Evolutionary conservation across 2,888 invertebrate genomes (phyloP).

Genomic region (Prostheceraeus crozeri): DNA sequence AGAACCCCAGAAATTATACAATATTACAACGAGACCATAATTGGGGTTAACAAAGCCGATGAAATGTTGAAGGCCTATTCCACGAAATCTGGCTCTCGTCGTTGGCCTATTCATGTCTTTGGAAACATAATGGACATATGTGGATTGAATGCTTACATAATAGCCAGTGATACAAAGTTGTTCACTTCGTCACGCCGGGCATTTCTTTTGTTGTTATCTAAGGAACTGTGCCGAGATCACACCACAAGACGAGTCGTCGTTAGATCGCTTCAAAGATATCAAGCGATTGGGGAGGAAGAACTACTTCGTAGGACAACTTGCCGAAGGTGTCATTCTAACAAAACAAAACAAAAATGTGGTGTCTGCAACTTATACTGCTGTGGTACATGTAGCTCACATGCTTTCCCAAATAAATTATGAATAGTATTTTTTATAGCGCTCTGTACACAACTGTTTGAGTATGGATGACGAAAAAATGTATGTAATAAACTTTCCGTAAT

Average conservation of each 20-base stretch:
- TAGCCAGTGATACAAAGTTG: constrained; percentile 18
- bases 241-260: constrained; percentile 23
- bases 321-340: constrained; percentile 25
- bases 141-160: constrained; percentile 22
- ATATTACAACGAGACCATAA: constrained; percentile 23
- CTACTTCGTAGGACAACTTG: constrained; percentile 13
- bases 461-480: too few relatives aligned
- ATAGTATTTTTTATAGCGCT: too few relatives aligned
- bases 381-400: too few relatives aligned
- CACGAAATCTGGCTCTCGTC: constrained; percentile 21
- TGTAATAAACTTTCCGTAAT: too few relatives aligned
- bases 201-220: constrained; percentile 10
- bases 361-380: constrained; percentile 26
- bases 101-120: constrained; percentile 20
- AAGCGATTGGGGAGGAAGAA: constrained; percentile 21
- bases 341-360: constrained; percentile 24
- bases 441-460: too few relatives aligned
- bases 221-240: constrained; percentile 16
- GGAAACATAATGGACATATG: constrained; percentile 27
- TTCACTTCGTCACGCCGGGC: constrained; percentile 4
- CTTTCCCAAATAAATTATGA: too few relatives aligned
- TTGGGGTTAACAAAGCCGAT: constrained; percentile 22
- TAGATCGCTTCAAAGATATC: constrained; percentile 10
- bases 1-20: constrained; percentile 28
- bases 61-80: constrained; percentile 11